Evolutionary conservation across 2,113 vertebrate genomes (phyloP), one percentile per base, ranked within the genome.

Genomic region (Boleophthalmus pectinirostris): DNA sequence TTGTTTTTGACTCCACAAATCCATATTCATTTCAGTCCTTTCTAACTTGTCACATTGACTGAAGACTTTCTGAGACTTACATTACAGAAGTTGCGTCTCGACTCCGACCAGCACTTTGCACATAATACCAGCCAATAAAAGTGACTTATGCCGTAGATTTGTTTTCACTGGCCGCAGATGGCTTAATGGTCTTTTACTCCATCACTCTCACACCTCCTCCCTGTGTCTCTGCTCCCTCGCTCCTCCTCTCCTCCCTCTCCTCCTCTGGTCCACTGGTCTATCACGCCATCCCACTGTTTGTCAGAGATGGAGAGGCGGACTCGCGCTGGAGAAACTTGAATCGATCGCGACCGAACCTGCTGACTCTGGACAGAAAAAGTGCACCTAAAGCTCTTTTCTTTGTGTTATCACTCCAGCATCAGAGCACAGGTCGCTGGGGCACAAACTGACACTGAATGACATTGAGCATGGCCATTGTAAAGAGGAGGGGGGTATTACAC

Each of bases 271-370:
- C 75, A 25, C 49, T 83, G 71, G 76, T 88, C 86, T 69, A 83
- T 88, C 82, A 80, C 54, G 1, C 74, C 78, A 25, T 73, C 69
- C 29, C 46, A 72, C 67, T 46, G 16, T 20, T 75, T 90, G 90
- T 90, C 88, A 92, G 86, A 91, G 91, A 91, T 89, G 89, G 83
- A 93, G 66, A 82, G 86, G 82, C 75, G 70, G 81, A 78, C 84
- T 90, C 82, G 76, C 80, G 82, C 88, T 84, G 67, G 75, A 85
- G 90, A 89, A 92, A 90, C 82, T 80, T 35, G 12, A 87, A 93
- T 93, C 87, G 90, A 93, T 93, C 89, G 66, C 51, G 20, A 77
- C 82, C 83, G 86, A 91, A 92, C 78, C 80, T 83, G 92, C 91
- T 94, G 92, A 93, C 91, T 88, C 79, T 69, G 13, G 66, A 81